Conservation (phyloP, 23 tunicate species). For the Trididemnum miniatum region DNA sequence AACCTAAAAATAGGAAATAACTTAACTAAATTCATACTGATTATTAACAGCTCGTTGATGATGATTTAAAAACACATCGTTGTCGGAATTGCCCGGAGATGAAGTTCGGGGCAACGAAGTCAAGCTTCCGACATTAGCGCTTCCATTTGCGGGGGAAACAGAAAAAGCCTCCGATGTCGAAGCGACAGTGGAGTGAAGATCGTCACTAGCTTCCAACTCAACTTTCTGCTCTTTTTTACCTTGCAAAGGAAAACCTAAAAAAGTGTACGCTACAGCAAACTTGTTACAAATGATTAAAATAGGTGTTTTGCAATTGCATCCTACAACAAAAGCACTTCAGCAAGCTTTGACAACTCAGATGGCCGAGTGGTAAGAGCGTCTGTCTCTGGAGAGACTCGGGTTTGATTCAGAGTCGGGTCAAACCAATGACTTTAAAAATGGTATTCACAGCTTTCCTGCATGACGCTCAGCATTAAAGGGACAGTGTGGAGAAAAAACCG, state of each 20-base stretch:
- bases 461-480: no score
- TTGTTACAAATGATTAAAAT: no score
- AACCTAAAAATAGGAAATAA: neutral
- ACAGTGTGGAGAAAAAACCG: no score
- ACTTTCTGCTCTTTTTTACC: no score
- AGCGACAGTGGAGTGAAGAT: neutral
- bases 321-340: no score
- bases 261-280: neutral
- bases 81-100: neutral
- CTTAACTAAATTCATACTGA: slow-evolving; percentile 6
- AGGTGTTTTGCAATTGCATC: no score
- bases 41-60: slow-evolving; percentile 18
- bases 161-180: neutral
- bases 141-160: neutral
- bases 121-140: neutral
- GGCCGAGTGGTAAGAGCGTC: no score
- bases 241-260: neutral
- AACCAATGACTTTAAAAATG: no score
- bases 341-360: no score
- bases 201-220: neutral
- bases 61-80: neutral
- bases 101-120: neutral
- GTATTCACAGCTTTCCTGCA: no score
- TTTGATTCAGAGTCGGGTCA: no score
- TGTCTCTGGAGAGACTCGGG: no score